phyloP scores from a whole-genome alignment of 2,113 vertebrate species.

The Chionodraco myersi region DNA sequence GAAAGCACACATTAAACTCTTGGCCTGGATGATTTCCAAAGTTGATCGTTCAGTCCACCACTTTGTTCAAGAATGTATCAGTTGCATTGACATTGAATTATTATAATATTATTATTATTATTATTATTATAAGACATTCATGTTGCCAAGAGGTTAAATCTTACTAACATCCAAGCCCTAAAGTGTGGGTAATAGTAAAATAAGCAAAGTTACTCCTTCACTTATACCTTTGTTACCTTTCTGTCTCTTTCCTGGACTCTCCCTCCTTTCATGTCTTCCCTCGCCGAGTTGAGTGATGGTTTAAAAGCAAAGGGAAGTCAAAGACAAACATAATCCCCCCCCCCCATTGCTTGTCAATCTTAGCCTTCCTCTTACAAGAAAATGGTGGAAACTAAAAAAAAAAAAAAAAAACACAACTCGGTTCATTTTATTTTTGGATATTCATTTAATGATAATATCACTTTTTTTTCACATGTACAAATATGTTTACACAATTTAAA shows the following conservation, averaged over 20 bases:
- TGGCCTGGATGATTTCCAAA: too few species aligned
- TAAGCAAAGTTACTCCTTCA: not conserved
- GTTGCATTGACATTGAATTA: too few species aligned
- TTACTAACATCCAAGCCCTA: not conserved
- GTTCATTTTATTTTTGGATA: slow-evolving; percentile 49
- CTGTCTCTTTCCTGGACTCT: slow-evolving; percentile 5
- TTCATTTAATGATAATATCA: slow-evolving; percentile 80
- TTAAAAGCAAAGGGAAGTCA: slow-evolving; percentile 33
- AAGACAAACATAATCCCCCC: slow-evolving; percentile 24
- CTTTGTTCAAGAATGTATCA: too few species aligned
- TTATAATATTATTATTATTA: too few species aligned
- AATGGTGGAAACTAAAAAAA: slow-evolving; percentile 16
- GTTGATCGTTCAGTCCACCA: too few species aligned
- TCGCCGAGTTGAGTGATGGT: slow-evolving; percentile 19
- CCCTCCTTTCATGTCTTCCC: not conserved
- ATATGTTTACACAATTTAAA: slow-evolving; percentile 74
- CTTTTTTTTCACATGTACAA: slow-evolving; percentile 74
- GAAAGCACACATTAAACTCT: slow-evolving; percentile 40
- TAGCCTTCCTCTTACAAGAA: slow-evolving; percentile 8
- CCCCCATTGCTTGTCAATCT: slow-evolving; percentile 19
- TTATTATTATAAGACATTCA: too few species aligned
- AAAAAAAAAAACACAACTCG: not conserved
- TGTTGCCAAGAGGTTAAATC: too few species aligned
- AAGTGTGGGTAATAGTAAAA: not conserved
- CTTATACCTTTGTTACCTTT: slow-evolving; percentile 5